phyloP scores from a whole-genome alignment of 2,888 invertebrate species.

The Athripsodes cinereus region DNA sequence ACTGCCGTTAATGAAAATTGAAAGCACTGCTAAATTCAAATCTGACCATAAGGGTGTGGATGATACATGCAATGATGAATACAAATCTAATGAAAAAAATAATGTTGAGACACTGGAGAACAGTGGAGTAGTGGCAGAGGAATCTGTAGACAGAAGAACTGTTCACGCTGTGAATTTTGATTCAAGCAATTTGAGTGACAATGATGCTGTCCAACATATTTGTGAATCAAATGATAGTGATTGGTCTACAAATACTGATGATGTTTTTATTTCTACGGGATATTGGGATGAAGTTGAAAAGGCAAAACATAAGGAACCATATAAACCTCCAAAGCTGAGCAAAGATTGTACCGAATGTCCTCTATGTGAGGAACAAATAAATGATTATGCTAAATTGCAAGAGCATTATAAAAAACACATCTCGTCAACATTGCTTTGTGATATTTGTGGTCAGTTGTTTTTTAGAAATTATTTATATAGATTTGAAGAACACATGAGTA shows the following conservation, averaged over 20 bases:
- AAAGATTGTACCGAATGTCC: background rate
- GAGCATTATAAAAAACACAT: background rate
- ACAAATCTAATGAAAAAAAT: background rate
- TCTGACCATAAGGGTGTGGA: background rate
- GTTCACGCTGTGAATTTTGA: background rate
- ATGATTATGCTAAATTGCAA: background rate
- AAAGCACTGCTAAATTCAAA: too few species aligned
- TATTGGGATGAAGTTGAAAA: background rate
- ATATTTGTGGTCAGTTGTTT: background rate
- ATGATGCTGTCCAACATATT: background rate
- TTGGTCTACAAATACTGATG: background rate
- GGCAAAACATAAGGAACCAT: background rate
- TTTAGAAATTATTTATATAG: too few species aligned
- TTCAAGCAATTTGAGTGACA: background rate
- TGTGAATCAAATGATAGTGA: background rate
- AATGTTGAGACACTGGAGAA: background rate
- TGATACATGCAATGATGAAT: background rate
- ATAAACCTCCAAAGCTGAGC: background rate
- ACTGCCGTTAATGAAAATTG: too few species aligned
- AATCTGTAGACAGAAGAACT: background rate
- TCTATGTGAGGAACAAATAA: background rate
- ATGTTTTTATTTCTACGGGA: background rate
- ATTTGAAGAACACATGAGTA: background rate
- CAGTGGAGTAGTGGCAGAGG: too few species aligned
- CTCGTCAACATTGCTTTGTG: background rate